These are phyloP conservation scores for Oxytorus armatus DNA, from an alignment of 2,888 invertebrate species.

Conservation along the genomic window DNA sequence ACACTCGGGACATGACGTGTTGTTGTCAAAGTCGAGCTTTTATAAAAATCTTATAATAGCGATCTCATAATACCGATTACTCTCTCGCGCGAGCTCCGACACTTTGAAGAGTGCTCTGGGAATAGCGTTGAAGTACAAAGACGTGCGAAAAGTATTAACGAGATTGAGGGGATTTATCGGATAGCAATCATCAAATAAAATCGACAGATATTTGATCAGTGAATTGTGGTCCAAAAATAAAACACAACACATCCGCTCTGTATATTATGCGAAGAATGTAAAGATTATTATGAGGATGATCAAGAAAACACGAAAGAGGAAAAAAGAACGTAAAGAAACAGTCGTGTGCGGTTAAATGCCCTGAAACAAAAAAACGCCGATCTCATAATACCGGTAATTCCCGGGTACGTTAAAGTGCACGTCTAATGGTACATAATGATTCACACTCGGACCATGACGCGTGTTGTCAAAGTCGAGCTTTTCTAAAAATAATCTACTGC, in stretches of 20 bases:
- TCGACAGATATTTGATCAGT: neutral
- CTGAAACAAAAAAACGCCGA: neutral
- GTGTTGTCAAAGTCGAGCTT: too few species aligned
- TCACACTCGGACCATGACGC: too few species aligned
- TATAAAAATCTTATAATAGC: too few species aligned
- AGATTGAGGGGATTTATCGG: too few species aligned
- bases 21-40: neutral
- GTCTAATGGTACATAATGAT: too few species aligned
- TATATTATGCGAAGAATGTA: neutral
- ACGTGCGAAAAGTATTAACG: too few species aligned
- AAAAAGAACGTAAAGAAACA: too few species aligned
- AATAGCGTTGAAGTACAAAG: too few species aligned
- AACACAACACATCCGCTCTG: neutral
- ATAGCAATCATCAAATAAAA: neutral
- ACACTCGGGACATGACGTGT: too few species aligned
- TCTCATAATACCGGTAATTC: slow-evolving; percentile 3
- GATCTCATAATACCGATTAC: too few species aligned
- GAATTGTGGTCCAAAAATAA: neutral
- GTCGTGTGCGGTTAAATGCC: neutral
- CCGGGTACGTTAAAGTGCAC: neutral
- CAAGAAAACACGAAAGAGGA: neutral
- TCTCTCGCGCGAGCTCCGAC: too few species aligned
- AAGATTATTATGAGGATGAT: neutral
- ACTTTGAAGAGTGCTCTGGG: too few species aligned
- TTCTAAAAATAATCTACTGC: slow-evolving; percentile 20